Conservation (phyloP, 2,797 vertebrate species). For the Tolypeutes matacus region DNA sequence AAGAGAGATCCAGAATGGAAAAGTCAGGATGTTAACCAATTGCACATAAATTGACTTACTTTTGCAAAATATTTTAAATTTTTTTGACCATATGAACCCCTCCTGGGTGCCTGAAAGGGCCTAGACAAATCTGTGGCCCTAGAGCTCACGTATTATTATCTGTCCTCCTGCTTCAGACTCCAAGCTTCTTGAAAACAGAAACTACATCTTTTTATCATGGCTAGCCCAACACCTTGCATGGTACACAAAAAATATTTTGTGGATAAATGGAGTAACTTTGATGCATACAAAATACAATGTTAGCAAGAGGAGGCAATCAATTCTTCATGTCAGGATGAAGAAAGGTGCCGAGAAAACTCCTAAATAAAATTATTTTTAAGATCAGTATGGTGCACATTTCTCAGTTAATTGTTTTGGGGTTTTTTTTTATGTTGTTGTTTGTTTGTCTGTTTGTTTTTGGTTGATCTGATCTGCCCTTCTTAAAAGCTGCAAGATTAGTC, state of each 20-base stretch:
- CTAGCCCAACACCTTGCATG: not conserved
- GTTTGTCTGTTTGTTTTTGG: not conserved
- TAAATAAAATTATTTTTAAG: not conserved
- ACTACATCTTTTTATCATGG: not conserved
- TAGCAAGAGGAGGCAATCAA: not conserved
- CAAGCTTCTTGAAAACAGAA: not conserved
- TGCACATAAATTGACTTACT: not conserved
- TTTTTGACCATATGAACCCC: not conserved
- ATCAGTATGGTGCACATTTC: not conserved
- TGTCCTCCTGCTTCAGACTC: not conserved
- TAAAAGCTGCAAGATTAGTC: not conserved
- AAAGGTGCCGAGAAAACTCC: not conserved
- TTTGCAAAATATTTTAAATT: slow-evolving; percentile 22
- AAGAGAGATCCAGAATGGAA: not conserved
- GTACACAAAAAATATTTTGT: not conserved
- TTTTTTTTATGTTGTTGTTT: no score
- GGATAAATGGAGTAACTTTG: not conserved
- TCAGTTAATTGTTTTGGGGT: not conserved
- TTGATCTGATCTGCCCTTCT: not conserved
- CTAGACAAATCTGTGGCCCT: not conserved
- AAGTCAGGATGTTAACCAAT: not conserved
- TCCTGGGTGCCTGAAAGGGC: not conserved
- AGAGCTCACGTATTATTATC: not conserved
- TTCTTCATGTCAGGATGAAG: not conserved
- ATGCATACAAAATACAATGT: not conserved